phyloP scores from a whole-genome alignment of 2,113 vertebrate species.

The Hiodon alosoides region DNA sequence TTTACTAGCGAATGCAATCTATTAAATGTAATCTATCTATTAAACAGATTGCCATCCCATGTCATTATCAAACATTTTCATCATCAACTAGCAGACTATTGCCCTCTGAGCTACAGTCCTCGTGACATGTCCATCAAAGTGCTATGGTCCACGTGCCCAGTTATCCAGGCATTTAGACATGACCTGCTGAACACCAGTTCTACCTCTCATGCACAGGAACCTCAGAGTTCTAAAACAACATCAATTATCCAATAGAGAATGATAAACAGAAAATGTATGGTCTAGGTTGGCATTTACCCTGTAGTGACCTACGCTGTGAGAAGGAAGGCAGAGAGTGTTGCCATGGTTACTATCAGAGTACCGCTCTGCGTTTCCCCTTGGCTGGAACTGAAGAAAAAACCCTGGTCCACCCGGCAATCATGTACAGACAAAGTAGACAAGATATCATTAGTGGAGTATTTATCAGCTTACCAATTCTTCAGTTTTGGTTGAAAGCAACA shows the following conservation, averaged over 20 bases:
- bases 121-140: background rate
- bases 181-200: background rate
- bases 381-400: constrained; percentile 9
- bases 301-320: constrained; percentile 32
- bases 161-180: background rate
- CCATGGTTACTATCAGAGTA: constrained; percentile 48
- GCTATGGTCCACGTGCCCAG: background rate
- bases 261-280: constrained; percentile 21
- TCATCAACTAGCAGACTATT: background rate
- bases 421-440: background rate
- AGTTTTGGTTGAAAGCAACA: background rate
- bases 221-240: background rate
- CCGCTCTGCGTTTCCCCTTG: constrained; percentile 7
- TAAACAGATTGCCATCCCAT: no score
- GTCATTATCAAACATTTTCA: no score
- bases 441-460: constrained; percentile 9
- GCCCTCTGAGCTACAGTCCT: background rate
- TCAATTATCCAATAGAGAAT: constrained; percentile 9
- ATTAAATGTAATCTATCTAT: no score
- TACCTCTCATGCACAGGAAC: background rate
- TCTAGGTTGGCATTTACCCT: constrained; percentile 44
- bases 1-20: no score
- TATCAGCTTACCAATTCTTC: background rate
- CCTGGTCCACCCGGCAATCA: constrained; percentile 4
- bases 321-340: constrained; percentile 26